Conservation (phyloP, 2,888 invertebrate genomes). For the Sepiola atlantica region DNA sequence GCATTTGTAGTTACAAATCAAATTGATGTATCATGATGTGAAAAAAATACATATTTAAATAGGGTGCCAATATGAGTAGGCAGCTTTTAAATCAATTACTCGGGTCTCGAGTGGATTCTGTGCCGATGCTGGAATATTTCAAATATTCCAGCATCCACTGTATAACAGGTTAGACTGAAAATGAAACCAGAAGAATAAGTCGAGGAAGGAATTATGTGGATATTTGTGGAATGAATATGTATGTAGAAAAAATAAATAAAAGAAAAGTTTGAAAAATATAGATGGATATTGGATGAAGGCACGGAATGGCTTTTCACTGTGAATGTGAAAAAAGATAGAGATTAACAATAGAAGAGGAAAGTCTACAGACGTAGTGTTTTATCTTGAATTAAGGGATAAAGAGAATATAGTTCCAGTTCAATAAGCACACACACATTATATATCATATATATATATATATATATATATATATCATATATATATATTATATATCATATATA, state of each 20-base stretch:
- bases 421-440: background rate
- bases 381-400: background rate
- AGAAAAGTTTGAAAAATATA: background rate
- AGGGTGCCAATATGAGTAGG: constrained; percentile 20
- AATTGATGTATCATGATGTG: background rate
- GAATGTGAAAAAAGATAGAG: background rate
- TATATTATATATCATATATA: background rate
- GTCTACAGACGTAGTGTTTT: background rate
- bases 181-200: background rate
- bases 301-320: background rate
- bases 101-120: background rate
- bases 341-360: background rate
- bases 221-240: background rate
- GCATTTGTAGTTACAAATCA: background rate
- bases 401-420: background rate
- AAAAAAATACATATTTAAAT: constrained; percentile 32
- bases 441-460: background rate
- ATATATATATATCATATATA: background rate
- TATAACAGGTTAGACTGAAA: background rate
- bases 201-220: background rate
- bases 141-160: background rate
- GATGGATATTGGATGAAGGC: background rate
- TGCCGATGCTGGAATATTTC: background rate
- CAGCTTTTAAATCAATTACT: constrained; percentile 32
- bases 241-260: no score